Base-by-base conservation (phyloP, 1,140 invertebrate species). In the Zelostemma sp. region DNA sequence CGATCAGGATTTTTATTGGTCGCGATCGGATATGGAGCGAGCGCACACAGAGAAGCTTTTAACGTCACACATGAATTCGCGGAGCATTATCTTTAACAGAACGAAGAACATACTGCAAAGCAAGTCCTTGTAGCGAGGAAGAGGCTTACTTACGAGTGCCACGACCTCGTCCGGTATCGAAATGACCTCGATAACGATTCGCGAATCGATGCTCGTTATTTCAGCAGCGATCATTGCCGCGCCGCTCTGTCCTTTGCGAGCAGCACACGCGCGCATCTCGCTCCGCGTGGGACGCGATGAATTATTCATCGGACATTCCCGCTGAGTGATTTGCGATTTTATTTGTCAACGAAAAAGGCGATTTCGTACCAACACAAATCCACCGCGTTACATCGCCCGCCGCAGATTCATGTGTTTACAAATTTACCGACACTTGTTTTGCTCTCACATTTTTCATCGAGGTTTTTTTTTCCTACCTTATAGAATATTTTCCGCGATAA, bases 241-340 rank as follows among this genome's bases (percentile, higher is more conserved):
- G 67, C 62, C 59, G 59, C 56, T n/a, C n/a, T 47, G 62, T 65
- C 47, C 60, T 59, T 58, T 19, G 68, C 58, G 72, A 75, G 72
- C 38, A 75, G 72, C 38, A 40, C 53, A 45, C 58, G 46, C 57
- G 58, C 51, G 56, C 56, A 54, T 54, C 45, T 55, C 35, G n/a
- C 12, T 16, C 18, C 45, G 56, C 46, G 73, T 73, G 63, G 65
- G 65, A 57, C 28, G 55, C 25, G 14, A 70, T 73, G 68, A 75
- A 75, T 71, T 58, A 75, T 72, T 73, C 61, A 69, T 72, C 56
- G 63, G 15, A 17, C n/a, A 33, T 54, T 51, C 53, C 58, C 18
- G 54, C 49, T 63, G 72, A 73, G 65, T 73, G 69, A 75, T 75
- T 70, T 69, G 68, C 50, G 65, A 74, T 74, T 67, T 70, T 68